Evolutionary conservation across 2,113 vertebrate species (phyloP).

Genomic region (Scytalopus superciliaris): DNA sequence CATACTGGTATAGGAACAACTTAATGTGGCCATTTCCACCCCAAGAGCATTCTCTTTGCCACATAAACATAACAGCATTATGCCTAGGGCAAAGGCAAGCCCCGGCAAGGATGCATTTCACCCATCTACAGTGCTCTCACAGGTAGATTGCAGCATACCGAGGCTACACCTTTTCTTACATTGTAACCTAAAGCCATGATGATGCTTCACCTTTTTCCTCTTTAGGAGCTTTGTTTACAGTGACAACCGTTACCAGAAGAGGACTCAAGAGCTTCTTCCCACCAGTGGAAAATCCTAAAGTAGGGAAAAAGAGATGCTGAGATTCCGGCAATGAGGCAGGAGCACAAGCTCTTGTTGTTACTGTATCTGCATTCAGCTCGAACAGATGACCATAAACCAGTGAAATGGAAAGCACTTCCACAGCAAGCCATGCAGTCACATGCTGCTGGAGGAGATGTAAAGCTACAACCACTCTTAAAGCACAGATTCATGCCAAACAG

Average conservation of each 20-base stretch:
- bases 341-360: neutral
- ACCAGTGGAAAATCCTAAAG: neutral
- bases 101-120: no score
- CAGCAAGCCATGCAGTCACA: neutral
- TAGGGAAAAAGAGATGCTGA: neutral
- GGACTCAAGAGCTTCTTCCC: neutral
- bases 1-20: neutral
- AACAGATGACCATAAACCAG: neutral
- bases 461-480: neutral
- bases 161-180: neutral
- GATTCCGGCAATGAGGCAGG: neutral
- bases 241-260: neutral
- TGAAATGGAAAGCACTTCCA: neutral
- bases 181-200: neutral
- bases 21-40: neutral
- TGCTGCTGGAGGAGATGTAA: neutral
- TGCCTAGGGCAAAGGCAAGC: neutral
- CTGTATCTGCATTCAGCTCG: accelerated
- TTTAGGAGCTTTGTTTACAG: neutral
- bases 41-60: neutral
- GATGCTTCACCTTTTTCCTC: neutral
- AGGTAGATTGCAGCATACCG: neutral
- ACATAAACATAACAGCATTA: accelerated
- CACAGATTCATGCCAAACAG: neutral
- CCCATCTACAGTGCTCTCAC: neutral